Base-by-base conservation (phyloP, 2,797 vertebrate genomes). In the Benthosema pterotum region DNA sequence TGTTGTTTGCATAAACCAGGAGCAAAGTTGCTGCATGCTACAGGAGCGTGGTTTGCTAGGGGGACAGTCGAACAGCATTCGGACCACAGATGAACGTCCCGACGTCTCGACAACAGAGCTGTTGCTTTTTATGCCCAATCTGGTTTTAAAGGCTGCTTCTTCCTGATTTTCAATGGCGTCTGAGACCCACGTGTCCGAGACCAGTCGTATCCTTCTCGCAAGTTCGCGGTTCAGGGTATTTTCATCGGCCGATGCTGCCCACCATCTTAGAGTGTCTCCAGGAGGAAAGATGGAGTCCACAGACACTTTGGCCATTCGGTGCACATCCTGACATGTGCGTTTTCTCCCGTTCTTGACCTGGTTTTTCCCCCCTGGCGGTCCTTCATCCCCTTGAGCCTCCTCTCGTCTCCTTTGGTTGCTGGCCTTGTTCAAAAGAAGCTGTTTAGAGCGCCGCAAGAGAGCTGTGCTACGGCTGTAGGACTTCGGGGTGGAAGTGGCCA, bases 1-100 rank as follows among this genome's bases (percentile, higher is more conserved):
- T 54, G 98, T 98, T 77, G 96, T 98, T 90, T 99, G 95, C 97
- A 99, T 99, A 85, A 99, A 98, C 98, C 97, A 99, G 51, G 94
- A 91, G 85, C 93, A 91, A 66, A 99, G 91, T 69, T 97, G 95
- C 73, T 95, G 94, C 91, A 95, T 93, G 73, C 90, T 91, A 86
- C 92, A 98, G 67, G 96, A 95, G 80, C 87, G 63, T 18, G 90
- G 86, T 60, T 77, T 76, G 72, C 85, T 79, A 1, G 84, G 78
- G 8, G 83, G 67, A 64, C 94, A 96, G 84, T 93, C 94, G 84
- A 99, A 99, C 84, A 99, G 91, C 76, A 92, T 93, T 90, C 94
- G 93, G 67, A 99, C 92, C 58, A 94, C 93, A 58, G 96, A 98
- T 11, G 88, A 86, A 8, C 60, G 62, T 62, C 79, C 79, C 1